A percentile compares a stretch with the other conserved stretches of the same genome.
Evolutionary conservation across 2,113 vertebrate species (phyloP).

Genomic region (Catharus minimus): DNA sequence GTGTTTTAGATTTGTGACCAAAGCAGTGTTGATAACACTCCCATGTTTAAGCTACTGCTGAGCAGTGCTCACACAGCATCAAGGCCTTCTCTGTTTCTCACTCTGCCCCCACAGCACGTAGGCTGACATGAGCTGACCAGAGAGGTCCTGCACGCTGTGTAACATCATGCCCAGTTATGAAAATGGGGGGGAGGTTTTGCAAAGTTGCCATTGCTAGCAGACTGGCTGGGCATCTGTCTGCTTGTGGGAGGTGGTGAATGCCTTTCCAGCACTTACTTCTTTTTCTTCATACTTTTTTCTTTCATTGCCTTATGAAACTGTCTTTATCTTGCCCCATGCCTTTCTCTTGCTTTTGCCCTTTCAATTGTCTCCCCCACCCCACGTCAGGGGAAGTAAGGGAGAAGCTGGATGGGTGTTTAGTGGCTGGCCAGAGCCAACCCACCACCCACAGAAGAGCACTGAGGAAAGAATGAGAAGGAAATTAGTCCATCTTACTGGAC

Average conservation of each 20-base stretch:
- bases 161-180: not conserved
- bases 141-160: not conserved
- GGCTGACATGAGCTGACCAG: not conserved
- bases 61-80: not conserved
- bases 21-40: not conserved
- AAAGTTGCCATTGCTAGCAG: not conserved
- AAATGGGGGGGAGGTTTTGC: not conserved
- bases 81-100: constrained; percentile 36
- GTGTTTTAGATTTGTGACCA: constrained; percentile 1
- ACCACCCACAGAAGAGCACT: not conserved
- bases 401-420: not conserved
- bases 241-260: not conserved
- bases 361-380: not conserved
- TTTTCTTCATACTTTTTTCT: not conserved
- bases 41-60: not conserved
- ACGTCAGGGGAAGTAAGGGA: not conserved
- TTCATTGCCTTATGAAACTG: not conserved
- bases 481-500: not conserved
- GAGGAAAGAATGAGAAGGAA: not conserved
- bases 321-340: not conserved
- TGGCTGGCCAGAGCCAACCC: not conserved
- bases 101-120: not conserved
- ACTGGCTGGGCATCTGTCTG: not conserved
- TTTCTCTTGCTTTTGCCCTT: not conserved
- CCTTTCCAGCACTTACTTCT: not conserved